Base-by-base conservation (phyloP, 1,140 invertebrate species). In the Phenacoccus solenopsis region DNA sequence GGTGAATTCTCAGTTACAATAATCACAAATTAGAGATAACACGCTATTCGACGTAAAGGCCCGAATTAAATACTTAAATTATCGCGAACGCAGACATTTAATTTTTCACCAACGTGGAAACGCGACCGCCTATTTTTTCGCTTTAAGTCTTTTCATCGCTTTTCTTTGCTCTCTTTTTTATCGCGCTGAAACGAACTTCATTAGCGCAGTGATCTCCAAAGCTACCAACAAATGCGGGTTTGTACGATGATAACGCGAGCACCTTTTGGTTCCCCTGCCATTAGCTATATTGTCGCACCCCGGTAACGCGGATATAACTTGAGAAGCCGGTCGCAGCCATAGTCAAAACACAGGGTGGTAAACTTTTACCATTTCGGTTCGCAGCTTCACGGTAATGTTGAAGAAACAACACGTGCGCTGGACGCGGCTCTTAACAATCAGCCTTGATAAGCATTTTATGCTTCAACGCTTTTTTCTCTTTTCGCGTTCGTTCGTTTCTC, bases 1-100 rank as follows among this genome's bases (percentile, higher is more conserved):
- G 59, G 59, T 64, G 59, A 64, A 64, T 64, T 64, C 59, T 64
- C 59, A 64, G 59, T 64, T 64, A 64, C 59, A 64, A 64, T 64
- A 64, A 64, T 64, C 22, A 64, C 59, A 64, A 64, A 64, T 64
- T 64, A 27, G 59, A 64, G 59, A 24, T 64, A 64, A 64, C 59
- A 16, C 25, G 21, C 7, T 24, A 24, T 64, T 24, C 59, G 21
- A 27, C 25, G 5, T 4, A 64, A 16, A 22, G 59, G 7, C 16
- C 22, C 25, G 21, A 24, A 24, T 64, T 64, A 27, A 64, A 64
- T 64, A 64, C 59, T 25, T 64, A 64, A 64, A 64, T 64, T 64
- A 64, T 64, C 59, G 59, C 21, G 10, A 64, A 64, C 59, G 25
- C 3, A 64, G 59, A 25, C 25, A 27, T 64, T 64, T 64, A 64